Evolutionary conservation across 2,797 vertebrate species (phyloP).

Genomic region (Parauchenoglanis punctatus): DNA sequence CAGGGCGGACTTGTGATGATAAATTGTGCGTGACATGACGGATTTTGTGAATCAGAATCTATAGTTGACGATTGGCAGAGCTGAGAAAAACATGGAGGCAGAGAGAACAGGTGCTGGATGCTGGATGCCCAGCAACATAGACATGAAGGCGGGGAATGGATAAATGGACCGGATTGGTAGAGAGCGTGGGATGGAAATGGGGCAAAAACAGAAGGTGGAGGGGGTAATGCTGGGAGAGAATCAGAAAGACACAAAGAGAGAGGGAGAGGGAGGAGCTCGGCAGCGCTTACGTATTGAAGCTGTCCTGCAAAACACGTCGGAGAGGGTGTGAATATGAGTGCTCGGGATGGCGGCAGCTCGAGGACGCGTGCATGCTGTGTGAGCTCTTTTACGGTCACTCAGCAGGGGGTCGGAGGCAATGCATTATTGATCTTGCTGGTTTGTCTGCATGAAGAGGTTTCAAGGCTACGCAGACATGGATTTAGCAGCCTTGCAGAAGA

Average conservation of each 20-base stretch:
- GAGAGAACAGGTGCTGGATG: conserved; percentile 30
- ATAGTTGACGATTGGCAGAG: background rate
- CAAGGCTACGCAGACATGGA: conserved; percentile 70
- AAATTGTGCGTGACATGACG: conserved; percentile 11
- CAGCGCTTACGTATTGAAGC: conserved; percentile 71
- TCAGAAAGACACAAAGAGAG: conserved; percentile 21
- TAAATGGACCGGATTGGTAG: conserved; percentile 32
- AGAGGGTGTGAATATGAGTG: conserved; percentile 51
- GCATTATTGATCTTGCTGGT: conserved; percentile 73
- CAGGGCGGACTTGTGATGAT: background rate
- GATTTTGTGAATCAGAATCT: conserved; percentile 35
- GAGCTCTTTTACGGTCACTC: conserved; percentile 42
- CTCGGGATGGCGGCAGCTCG: conserved; percentile 49
- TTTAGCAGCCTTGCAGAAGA: conserved; percentile 70
- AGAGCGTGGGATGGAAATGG: background rate
- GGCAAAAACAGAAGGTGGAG: background rate
- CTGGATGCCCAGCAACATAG: conserved; percentile 24
- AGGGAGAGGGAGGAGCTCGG: conserved; percentile 65
- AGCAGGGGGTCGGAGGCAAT: conserved; percentile 60
- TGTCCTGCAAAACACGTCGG: conserved; percentile 57
- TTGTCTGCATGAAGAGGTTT: conserved; percentile 50
- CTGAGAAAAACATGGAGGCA: conserved; percentile 28
- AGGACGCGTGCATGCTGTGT: conserved; percentile 18
- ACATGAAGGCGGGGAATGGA: conserved; percentile 29
- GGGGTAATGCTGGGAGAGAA: conserved; percentile 32